These are phyloP conservation scores for Trissolcus japonicus DNA, from an alignment of 2,888 invertebrate species.

Conservation along the genomic window DNA sequence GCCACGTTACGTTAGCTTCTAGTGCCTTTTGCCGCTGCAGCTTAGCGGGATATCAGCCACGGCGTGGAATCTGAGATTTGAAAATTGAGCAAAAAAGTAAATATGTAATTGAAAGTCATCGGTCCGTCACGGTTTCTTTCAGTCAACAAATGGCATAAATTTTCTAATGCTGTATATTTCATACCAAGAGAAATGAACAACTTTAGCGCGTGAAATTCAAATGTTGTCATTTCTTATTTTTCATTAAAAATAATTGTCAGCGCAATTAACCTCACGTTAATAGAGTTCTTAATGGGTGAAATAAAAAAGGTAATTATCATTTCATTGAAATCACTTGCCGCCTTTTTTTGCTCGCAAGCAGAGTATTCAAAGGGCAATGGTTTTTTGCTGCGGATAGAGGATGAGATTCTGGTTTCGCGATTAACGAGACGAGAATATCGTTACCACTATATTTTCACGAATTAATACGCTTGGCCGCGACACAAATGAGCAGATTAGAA, in stretches of 20 bases:
- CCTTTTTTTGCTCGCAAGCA: background rate
- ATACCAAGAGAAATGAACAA: too few species aligned
- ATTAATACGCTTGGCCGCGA: constrained; percentile 25
- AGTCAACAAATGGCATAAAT: background rate
- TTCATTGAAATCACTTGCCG: constrained; percentile 47
- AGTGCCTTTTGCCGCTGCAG: constrained; percentile 10
- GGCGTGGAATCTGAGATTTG: background rate
- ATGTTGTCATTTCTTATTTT: too few species aligned
- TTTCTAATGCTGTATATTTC: constrained; percentile 6
- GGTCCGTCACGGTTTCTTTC: too few species aligned
- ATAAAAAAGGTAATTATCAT: too few species aligned
- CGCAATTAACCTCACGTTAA: too few species aligned
- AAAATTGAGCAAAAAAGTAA: constrained; percentile 1
- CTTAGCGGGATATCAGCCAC: background rate
- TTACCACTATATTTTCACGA: constrained; percentile 13
- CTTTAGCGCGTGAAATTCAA: too few species aligned
- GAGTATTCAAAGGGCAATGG: constrained; percentile 10
- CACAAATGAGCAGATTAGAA: constrained; percentile 36
- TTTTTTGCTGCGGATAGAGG: background rate
- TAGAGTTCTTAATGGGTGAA: too few species aligned
- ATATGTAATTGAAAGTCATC: too few species aligned
- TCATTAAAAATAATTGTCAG: too few species aligned
- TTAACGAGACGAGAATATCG: constrained; percentile 21
- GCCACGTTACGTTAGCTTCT: constrained; percentile 18
- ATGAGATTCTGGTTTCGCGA: constrained; percentile 10